Evolutionary conservation across 2,113 vertebrate species (phyloP).

Genomic region (Donacobius atricapilla): DNA sequence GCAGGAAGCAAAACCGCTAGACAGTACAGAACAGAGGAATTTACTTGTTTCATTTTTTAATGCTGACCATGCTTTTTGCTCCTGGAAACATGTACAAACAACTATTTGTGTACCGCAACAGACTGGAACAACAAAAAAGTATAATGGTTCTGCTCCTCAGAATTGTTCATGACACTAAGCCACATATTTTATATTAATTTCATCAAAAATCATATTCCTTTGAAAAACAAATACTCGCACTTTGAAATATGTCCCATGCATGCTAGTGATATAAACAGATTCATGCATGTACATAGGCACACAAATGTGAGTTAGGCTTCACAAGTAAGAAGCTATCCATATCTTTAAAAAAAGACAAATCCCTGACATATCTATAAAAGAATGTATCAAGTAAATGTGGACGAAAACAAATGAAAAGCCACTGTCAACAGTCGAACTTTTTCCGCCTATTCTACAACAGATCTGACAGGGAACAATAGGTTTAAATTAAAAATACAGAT

Average conservation of each 20-base stretch:
- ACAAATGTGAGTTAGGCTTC: not conserved
- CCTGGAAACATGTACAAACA: not conserved
- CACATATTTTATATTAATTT: not conserved
- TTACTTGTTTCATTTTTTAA: not conserved
- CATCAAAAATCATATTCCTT: not conserved
- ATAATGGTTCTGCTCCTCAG: not conserved
- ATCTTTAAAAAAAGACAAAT: not conserved
- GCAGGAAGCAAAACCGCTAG: not conserved
- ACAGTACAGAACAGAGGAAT: not conserved
- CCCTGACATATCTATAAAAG: not conserved
- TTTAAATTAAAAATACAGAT: constrained; percentile 53
- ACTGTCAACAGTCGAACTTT: not conserved
- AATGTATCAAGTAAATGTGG: not conserved
- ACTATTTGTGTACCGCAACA: not conserved
- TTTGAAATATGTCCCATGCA: not conserved
- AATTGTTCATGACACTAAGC: not conserved
- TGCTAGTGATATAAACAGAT: not conserved
- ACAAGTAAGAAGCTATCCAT: not conserved
- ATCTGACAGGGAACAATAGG: constrained; percentile 7
- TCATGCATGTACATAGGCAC: not conserved
- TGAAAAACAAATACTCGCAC: not conserved
- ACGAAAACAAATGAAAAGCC: constrained; percentile 11
- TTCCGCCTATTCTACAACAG: not conserved
- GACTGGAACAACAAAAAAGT: not conserved
- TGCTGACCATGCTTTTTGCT: not conserved